These are phyloP conservation scores for Drosophila kepulauana DNA, from an alignment of 1,140 invertebrate species.

Conservation along the genomic window DNA sequence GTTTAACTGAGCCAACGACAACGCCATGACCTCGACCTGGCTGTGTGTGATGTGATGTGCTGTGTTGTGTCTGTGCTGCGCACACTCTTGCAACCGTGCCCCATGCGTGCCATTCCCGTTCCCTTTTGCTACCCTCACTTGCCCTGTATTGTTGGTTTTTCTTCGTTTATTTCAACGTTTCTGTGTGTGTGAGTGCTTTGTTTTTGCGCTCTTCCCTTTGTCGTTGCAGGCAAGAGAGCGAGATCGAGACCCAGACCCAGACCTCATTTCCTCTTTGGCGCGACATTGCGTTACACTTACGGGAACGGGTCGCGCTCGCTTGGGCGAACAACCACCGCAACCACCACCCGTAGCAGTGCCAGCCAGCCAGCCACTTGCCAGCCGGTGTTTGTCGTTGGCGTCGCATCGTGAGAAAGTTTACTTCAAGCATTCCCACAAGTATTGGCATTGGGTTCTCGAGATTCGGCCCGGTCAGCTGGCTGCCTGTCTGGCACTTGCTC, in stretches of 20 bases:
- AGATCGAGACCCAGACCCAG: slow-evolving; percentile 53
- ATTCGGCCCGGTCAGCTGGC: slow-evolving; percentile 63
- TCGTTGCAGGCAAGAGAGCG: slow-evolving; percentile 37
- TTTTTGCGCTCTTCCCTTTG: slow-evolving; percentile 45
- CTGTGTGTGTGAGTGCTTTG: slow-evolving; percentile 14
- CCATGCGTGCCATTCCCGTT: slow-evolving; percentile 74
- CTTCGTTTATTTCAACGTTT: slow-evolving; percentile 3
- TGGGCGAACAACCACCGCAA: slow-evolving; percentile 62
- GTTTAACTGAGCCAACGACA: slow-evolving; percentile 36
- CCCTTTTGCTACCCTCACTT: slow-evolving; percentile 59
- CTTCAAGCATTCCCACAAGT: slow-evolving; percentile 83
- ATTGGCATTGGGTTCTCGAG: slow-evolving; percentile 63
- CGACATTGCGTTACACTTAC: slow-evolving; percentile 81
- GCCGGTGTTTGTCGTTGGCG: slow-evolving; percentile 60
- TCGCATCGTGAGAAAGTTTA: slow-evolving; percentile 84
- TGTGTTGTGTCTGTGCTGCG: slow-evolving; percentile 47
- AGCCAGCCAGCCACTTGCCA: slow-evolving; percentile 66
- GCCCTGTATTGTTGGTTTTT: slow-evolving; percentile 58
- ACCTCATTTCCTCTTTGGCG: slow-evolving; percentile 80
- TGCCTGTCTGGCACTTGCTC: slow-evolving; percentile 60
- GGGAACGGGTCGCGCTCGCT: slow-evolving; percentile 43
- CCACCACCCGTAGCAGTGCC: slow-evolving; percentile 67
- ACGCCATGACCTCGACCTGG: slow-evolving; percentile 75
- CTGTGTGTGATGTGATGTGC: slow-evolving; percentile 15
- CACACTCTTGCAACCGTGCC: slow-evolving; percentile 65